Base-by-base conservation (phyloP, 2,113 vertebrate species). In the Callipepla squamata region DNA sequence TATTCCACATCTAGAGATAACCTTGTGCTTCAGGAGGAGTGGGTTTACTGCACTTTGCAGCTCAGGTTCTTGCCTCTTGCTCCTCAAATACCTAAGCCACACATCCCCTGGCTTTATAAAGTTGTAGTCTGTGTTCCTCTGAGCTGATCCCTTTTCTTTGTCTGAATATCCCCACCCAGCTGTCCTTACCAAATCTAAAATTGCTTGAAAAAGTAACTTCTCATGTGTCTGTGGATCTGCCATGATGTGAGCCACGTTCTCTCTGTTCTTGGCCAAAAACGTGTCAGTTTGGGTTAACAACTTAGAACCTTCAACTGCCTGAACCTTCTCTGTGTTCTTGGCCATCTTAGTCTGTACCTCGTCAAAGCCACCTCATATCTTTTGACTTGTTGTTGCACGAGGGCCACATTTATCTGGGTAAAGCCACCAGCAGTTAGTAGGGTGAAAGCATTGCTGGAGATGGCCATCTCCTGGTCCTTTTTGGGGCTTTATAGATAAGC, bases 71-170 rank as follows among this genome's bases (percentile, higher is more conserved):
- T 81, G 65, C 13, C 32, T 32, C 23, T 51, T 40, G 42, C 42
- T 22, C 6, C 19, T 92, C 32, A 62, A 20, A 48, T n/a, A 70
- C 0, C 0, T 11, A 26, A 63, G 22, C 38, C 14, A 40, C 61
- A 7, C 45, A 18, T 74, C 65, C 25, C 50, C 36, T 48, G 28
- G 15, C 5, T 14, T 83, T 72, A 55, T 8, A 15, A 38, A 61
- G 58, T 47, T 83, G 13, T 22, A 6, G 0, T 38, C 58, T 73
- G 4, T 77, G 13, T 50, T 83, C 22, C 32, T 70, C 50, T 79
- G 76, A 55, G 26, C 9, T 40, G 40, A 40, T 40, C 9, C 18
- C 30, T 74, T 21, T 50, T 44, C 28, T 61, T 59, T 53, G 78
- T 11, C 20, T 61, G 7, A 5, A 25, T 89, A 59, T 11, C 8